phyloP scores from a whole-genome alignment of 2,888 invertebrate species.

The Odontocolon sp. region DNA sequence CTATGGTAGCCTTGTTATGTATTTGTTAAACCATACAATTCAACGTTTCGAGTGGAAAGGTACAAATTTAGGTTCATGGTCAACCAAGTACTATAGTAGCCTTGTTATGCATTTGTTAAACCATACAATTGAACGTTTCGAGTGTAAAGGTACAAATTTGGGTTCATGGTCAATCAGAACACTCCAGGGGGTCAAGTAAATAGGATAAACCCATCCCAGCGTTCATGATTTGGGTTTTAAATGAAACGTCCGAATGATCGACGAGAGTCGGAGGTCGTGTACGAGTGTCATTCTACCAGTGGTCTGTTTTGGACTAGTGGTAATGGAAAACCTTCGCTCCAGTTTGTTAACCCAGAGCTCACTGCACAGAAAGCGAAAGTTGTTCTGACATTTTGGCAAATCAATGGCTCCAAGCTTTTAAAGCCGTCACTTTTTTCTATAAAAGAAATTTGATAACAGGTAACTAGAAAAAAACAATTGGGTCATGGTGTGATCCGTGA shows the following conservation, averaged over 20 bases:
- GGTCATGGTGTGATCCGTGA: too few species aligned
- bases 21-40: too few species aligned
- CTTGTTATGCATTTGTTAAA: too few species aligned
- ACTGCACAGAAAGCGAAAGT: too few species aligned
- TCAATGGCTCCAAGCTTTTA: neutral
- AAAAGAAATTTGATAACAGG: too few species aligned
- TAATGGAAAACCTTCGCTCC: slow-evolving; percentile 1
- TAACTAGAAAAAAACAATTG: too few species aligned
- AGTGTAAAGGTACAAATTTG: neutral
- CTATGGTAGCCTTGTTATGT: too few species aligned
- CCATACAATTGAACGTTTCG: neutral
- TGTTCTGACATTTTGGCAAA: neutral
- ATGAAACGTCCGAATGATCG: slow-evolving; percentile 32
- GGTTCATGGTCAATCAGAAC: neutral
- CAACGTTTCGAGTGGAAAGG: too few species aligned
- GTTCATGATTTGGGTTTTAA: slow-evolving; percentile 14
- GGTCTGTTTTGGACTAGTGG: neutral
- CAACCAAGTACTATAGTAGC: too few species aligned
- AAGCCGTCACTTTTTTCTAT: too few species aligned
- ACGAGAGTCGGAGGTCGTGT: slow-evolving; percentile 6
- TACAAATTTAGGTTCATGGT: too few species aligned
- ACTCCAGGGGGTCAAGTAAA: neutral
- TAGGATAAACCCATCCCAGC: neutral
- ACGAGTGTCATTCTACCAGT: neutral
- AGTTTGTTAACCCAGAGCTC: slow-evolving; percentile 2